phyloP scores from a whole-genome alignment of 2,888 invertebrate genomes.

The Stictocephala bisonia region DNA sequence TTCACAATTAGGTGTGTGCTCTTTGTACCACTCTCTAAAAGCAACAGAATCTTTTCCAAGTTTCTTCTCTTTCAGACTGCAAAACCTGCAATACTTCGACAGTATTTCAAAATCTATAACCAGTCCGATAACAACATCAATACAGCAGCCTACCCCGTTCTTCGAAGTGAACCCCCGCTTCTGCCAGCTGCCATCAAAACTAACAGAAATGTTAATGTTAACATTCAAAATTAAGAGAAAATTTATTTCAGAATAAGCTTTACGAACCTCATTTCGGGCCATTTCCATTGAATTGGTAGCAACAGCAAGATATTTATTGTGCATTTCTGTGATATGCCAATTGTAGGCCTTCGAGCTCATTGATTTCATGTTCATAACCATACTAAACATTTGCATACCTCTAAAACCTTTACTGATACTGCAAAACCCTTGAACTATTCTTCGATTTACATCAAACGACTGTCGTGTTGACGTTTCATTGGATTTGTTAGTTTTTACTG shows the following conservation, averaged over 20 bases:
- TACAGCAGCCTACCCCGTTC: constrained; percentile 51
- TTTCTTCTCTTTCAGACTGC: constrained; percentile 43
- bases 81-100: constrained; percentile 42
- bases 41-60: constrained; percentile 50
- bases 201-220: constrained; percentile 9
- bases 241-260: constrained; percentile 8
- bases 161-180: constrained; percentile 47
- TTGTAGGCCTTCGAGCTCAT: background rate
- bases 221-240: background rate
- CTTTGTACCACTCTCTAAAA: constrained; percentile 50
- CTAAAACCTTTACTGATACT: too few species aligned
- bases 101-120: constrained; percentile 52
- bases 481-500: too few species aligned
- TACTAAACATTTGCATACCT: too few species aligned
- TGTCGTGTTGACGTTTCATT: too few species aligned
- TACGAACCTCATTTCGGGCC: constrained; percentile 6
- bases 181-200: constrained; percentile 39
- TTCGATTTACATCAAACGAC: too few species aligned
- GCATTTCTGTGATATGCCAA: constrained; percentile 2
- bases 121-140: constrained; percentile 52
- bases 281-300: constrained; percentile 8
- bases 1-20: constrained; percentile 48
- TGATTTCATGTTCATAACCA: background rate
- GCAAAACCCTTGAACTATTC: too few species aligned
- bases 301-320: background rate